Conservation (phyloP, 2,888 invertebrate species). For the Apamea epomidion region DNA sequence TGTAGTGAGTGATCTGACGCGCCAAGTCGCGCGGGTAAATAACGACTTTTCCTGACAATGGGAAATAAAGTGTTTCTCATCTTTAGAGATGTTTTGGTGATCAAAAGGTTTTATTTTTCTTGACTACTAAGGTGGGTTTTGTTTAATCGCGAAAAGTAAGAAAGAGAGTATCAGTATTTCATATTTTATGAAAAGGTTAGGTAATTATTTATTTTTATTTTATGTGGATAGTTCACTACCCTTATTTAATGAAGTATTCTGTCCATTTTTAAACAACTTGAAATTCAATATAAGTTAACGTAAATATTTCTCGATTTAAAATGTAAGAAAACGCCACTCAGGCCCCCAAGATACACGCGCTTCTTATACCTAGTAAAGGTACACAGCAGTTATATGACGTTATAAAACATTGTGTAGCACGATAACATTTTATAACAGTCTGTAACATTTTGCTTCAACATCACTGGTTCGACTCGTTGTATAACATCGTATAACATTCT, state of each 20-base stretch:
- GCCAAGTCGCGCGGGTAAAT: conserved; percentile 14
- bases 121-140: fast-evolving
- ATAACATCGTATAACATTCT: too few species aligned
- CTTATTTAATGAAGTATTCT: background rate
- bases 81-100: background rate
- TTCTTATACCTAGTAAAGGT: background rate
- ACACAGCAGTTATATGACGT: too few species aligned
- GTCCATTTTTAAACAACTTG: background rate
- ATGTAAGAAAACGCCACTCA: background rate
- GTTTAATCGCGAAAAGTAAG: background rate
- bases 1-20: background rate
- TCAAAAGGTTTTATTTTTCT: background rate
- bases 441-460: too few species aligned
- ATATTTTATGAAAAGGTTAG: background rate
- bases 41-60: background rate
- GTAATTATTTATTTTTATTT: background rate
- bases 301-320: background rate
- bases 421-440: too few species aligned
- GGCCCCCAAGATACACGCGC: background rate
- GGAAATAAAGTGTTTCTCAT: background rate
- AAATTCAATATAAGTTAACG: too few species aligned
- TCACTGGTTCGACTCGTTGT: too few species aligned
- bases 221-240: background rate
- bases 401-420: too few species aligned
- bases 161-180: background rate